These are phyloP conservation scores for Chaetodon auriga DNA, from an alignment of 2,113 vertebrate genomes.

Conservation along the genomic window DNA sequence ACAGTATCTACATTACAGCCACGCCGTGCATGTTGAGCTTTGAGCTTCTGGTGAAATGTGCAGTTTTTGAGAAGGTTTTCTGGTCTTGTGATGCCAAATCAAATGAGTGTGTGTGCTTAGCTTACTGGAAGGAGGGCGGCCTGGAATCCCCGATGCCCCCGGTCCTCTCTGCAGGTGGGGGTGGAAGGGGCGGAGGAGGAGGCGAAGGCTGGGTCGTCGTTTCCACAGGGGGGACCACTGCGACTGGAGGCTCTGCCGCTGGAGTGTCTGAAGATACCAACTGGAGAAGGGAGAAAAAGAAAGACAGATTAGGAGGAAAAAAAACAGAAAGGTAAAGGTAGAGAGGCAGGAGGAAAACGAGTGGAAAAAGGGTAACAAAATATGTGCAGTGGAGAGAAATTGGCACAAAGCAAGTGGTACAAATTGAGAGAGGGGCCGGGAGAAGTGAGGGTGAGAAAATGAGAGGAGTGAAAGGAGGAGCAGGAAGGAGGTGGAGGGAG, in stretches of 20 bases:
- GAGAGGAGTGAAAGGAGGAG: constrained; percentile 32
- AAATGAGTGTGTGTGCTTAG: constrained; percentile 2
- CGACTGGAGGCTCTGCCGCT: constrained; percentile 78
- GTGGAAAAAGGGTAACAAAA: not conserved
- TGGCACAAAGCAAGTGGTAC: constrained; percentile 10
- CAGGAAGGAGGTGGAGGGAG: constrained; percentile 9
- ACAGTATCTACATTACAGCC: constrained; percentile 30
- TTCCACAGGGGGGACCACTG: constrained; percentile 82
- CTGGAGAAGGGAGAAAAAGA: constrained; percentile 66
- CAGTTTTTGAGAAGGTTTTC: not conserved
- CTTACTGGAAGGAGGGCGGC: constrained; percentile 94
- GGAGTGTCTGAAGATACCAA: constrained; percentile 90
- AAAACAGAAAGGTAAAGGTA: not conserved
- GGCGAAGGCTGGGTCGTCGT: constrained; percentile 84
- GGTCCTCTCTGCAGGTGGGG: constrained; percentile 90
- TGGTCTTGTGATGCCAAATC: not conserved
- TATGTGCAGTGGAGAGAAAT: not conserved
- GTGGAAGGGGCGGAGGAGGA: constrained; percentile 88
- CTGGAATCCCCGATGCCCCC: constrained; percentile 94
- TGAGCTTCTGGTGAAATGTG: not conserved
- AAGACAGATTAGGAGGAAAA: not conserved
- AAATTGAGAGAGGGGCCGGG: constrained; percentile 6
- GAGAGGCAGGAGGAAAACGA: not conserved
- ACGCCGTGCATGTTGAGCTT: not conserved
- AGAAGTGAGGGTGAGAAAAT: constrained; percentile 35